phyloP scores from a whole-genome alignment of 2,113 vertebrate genomes.

The Sclerurus mexicanus region DNA sequence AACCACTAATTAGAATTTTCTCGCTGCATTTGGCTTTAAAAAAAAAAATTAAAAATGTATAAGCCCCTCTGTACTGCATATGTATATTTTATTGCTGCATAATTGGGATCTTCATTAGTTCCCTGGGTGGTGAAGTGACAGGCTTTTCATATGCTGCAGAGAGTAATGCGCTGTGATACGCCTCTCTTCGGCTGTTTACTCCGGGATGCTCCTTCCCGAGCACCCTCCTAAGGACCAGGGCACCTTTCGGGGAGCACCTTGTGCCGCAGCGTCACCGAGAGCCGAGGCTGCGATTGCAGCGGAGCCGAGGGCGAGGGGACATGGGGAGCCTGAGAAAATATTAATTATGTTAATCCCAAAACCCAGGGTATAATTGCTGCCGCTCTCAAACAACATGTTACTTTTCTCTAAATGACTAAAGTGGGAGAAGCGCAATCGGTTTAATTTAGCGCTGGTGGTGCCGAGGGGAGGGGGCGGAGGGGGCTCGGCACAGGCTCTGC shows the following conservation, averaged over 20 bases:
- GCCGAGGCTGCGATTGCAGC: slow-evolving; percentile 60
- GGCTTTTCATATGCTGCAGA: slow-evolving; percentile 64
- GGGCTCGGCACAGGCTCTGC: not conserved
- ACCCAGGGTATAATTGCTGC: slow-evolving; percentile 71
- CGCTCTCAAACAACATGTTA: slow-evolving; percentile 78
- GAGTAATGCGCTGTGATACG: slow-evolving; percentile 23
- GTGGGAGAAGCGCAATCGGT: slow-evolving; percentile 64
- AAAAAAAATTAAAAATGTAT: slow-evolving; percentile 78
- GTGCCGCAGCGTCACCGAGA: slow-evolving; percentile 31
- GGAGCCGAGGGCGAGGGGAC: rapidly evolving
- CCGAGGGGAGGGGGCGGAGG: rapidly evolving
- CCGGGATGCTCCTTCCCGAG: slow-evolving; percentile 13
- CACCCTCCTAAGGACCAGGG: slow-evolving; percentile 49
- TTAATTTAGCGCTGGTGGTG: slow-evolving; percentile 19
- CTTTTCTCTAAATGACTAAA: slow-evolving; percentile 76
- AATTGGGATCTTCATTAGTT: slow-evolving; percentile 76
- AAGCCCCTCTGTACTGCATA: slow-evolving; percentile 61
- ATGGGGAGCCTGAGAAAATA: slow-evolving; percentile 65
- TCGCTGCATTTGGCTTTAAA: slow-evolving; percentile 60
- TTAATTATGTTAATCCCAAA: slow-evolving; percentile 76
- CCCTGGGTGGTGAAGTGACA: slow-evolving; percentile 49
- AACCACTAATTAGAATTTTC: slow-evolving; percentile 70
- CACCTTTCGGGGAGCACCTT: slow-evolving; percentile 10
- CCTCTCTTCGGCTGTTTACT: not conserved
- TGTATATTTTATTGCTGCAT: slow-evolving; percentile 78